A percentile compares a stretch with the other conserved stretches of the same genome.
These are phyloP conservation scores for Monopis laevigella DNA, from an alignment of 2,888 invertebrate species.

Conservation along the genomic window DNA sequence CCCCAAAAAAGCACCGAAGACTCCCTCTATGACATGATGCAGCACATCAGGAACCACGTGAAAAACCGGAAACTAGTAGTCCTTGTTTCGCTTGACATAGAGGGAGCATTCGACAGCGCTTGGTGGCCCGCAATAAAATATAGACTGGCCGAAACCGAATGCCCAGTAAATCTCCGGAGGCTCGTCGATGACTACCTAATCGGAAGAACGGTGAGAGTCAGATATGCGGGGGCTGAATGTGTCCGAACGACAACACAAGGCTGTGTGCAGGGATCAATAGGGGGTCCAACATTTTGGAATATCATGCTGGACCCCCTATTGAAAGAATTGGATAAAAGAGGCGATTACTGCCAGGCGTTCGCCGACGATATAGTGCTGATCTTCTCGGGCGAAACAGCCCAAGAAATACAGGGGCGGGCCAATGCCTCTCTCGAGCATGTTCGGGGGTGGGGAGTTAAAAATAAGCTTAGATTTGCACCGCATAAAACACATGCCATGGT, in stretches of 20 bases:
- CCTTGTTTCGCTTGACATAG: slow-evolving; percentile 19
- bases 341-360: slow-evolving; percentile 13
- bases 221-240: slow-evolving; percentile 12
- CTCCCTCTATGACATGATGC: slow-evolving; percentile 18
- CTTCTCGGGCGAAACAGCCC: slow-evolving; percentile 1
- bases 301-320: slow-evolving; percentile 15
- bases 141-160: slow-evolving; percentile 15
- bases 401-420: slow-evolving; percentile 9
- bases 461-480: slow-evolving; percentile 10
- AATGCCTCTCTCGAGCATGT: slow-evolving; percentile 11
- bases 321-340: neutral
- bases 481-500: slow-evolving; percentile 13
- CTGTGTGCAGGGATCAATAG: slow-evolving; percentile 19
- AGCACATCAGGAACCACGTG: slow-evolving; percentile 4
- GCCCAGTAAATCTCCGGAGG: slow-evolving; percentile 16
- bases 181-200: slow-evolving; percentile 15
- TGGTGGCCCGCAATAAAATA: slow-evolving; percentile 24
- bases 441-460: slow-evolving; percentile 11
- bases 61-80: slow-evolving; percentile 12
- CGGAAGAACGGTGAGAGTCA: slow-evolving; percentile 13
- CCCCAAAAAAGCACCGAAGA: slow-evolving; percentile 20
- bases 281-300: slow-evolving; percentile 19
- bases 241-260: slow-evolving; percentile 16
- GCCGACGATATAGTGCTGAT: slow-evolving; percentile 14
- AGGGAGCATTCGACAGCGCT: slow-evolving; percentile 26